Evolutionary conservation across 2,888 invertebrate species (phyloP).

Genomic region (Protophormia terraenovae): DNA sequence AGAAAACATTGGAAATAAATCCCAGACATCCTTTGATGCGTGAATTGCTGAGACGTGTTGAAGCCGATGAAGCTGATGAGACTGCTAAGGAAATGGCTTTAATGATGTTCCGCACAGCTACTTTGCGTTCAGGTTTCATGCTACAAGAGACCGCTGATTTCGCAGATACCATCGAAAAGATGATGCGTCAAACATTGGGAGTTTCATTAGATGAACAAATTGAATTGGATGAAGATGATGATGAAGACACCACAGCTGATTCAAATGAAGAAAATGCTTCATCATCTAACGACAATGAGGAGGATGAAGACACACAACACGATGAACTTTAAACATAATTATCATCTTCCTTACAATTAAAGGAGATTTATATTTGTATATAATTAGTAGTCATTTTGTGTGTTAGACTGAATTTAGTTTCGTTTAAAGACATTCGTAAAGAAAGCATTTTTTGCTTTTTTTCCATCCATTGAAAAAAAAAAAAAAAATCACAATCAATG

Average conservation of each 20-base stretch:
- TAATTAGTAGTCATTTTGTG: neutral
- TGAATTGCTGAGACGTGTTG: constrained; percentile 92
- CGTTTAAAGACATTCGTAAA: constrained; percentile 42
- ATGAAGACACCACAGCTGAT: constrained; percentile 79
- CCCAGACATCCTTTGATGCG: constrained; percentile 97
- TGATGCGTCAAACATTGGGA: constrained; percentile 92
- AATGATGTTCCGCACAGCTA: constrained; percentile 96
- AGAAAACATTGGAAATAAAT: constrained; percentile 98
- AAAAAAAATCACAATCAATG: neutral
- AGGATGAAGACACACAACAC: constrained; percentile 82
- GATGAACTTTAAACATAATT: constrained; percentile 84
- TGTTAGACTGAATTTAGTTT: constrained; percentile 74
- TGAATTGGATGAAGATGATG: constrained; percentile 80
- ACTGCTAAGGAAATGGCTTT: constrained; percentile 91
- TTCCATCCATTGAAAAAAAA: constrained; percentile 38
- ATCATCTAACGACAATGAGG: constrained; percentile 77
- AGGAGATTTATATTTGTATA: constrained; percentile 18
- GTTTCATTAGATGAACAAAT: constrained; percentile 88
- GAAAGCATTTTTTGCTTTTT: constrained; percentile 38
- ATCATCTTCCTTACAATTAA: neutral
- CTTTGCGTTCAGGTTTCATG: constrained; percentile 96
- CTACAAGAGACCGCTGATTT: constrained; percentile 93
- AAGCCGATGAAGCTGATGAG: constrained; percentile 88
- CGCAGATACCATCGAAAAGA: constrained; percentile 93
- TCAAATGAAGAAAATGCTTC: constrained; percentile 78